A percentile compares a stretch with the other conserved stretches of the same genome.
Evolutionary conservation across 2,888 invertebrate genomes (phyloP).

Genomic region (Stramonita haemastoma): DNA sequence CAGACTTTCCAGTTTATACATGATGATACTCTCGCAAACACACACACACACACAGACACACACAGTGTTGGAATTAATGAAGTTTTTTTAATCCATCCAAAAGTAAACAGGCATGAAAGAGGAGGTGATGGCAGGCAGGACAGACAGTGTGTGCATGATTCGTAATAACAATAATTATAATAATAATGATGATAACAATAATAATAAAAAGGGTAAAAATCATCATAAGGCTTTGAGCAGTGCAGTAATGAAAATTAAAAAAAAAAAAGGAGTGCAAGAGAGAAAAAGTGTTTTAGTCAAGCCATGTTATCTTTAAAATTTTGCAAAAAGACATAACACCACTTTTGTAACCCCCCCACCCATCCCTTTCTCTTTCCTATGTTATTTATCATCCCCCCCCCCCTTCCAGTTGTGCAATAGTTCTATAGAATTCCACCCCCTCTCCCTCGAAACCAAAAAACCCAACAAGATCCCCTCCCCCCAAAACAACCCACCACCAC

Average conservation of each 20-base stretch:
- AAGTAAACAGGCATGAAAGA: constrained; percentile 20
- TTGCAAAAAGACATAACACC: too few relatives aligned
- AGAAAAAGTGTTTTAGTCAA: neutral
- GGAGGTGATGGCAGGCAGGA: constrained; percentile 27
- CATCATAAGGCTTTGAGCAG: neutral
- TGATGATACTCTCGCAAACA: neutral
- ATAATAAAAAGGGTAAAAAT: neutral
- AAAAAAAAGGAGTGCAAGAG: neutral
- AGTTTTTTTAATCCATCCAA: constrained; percentile 3
- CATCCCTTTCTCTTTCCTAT: too few relatives aligned
- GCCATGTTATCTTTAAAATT: too few relatives aligned
- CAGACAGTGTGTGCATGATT: constrained; percentile 3
- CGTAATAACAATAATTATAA: neutral
- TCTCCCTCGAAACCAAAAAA: too few relatives aligned
- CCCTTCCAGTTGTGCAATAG: too few relatives aligned
- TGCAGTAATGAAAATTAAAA: neutral
- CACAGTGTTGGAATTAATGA: neutral
- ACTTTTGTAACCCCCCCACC: too few relatives aligned
- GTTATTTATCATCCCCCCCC: too few relatives aligned
- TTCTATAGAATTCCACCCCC: too few relatives aligned
- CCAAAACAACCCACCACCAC: too few relatives aligned
- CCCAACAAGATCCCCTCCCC: too few relatives aligned
- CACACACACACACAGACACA: constrained; percentile 4
- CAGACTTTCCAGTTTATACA: too few relatives aligned
- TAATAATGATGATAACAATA: neutral